Evolutionary conservation across 2,113 vertebrate genomes (phyloP), one percentile per base, ranked within the genome.

Genomic region (Colistium nudipinnis): DNA sequence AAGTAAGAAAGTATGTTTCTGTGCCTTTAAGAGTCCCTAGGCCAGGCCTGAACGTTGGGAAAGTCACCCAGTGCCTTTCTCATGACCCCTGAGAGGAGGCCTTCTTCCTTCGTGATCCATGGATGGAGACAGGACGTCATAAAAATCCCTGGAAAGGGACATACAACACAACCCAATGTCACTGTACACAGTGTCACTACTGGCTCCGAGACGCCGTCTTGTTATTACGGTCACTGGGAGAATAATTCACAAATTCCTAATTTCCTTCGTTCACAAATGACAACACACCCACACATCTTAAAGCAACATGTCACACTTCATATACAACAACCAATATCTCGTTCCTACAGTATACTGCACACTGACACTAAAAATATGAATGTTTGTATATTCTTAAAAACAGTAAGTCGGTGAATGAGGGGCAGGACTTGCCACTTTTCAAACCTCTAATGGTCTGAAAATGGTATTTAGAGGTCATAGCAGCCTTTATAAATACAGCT

Each of bases 51-150:
- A 87, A 89, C 75, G 41, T 94, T 96, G 95, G 93, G 95, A 96
- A 96, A 93, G 92, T 90, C 92, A 81, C 87, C 85, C 60, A 84
- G 63, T 84, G 83, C 63, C 88, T 94, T 96, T 96, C 95, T 95
- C 95, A 96, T 89, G 95, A 96, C 95, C 95, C 93, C 60, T 83
- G 56, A 78, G 70, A 68, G 48, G 80, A 86, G 76, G 71, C 67
- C 85, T 48, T 80, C 73, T 79, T 88, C 83, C 87, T 89, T 83
- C 70, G 59, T 82, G 70, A 76, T 90, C 81, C 82, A 28, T 30
- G 76, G 80, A 81, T 74, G 64, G 60, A 68, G 77, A 81, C 30
- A 71, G 28, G 76, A 83, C 33, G 59, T 84, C 69, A 76, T 48
- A 62, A 0, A 43, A 69, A 78, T 59, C 11, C 36, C 31, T 62